These are phyloP conservation scores for Cliona cf. orientalis DNA, from an alignment of 37 sponge, comb jelly and placozoan species.

Conservation along the genomic window DNA sequence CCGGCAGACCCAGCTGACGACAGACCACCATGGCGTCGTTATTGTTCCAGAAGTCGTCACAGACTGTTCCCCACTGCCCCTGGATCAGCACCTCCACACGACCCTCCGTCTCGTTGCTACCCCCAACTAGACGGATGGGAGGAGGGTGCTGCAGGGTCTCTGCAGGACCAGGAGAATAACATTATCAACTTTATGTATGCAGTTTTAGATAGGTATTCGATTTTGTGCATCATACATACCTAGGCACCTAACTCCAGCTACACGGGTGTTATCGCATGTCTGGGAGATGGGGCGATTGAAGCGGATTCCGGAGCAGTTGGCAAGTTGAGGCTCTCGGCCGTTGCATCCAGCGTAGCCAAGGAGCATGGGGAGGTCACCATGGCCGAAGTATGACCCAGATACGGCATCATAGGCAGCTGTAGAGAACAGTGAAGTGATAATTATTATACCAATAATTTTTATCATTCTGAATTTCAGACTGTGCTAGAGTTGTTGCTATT, in stretches of 20 bases:
- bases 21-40: conserved; percentile 9
- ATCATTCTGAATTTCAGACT: too few relatives aligned
- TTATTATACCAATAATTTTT: too few relatives aligned
- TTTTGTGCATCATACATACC: conserved; percentile 3
- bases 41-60: conserved; percentile 29
- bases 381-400: conserved; percentile 17
- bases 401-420: conserved; percentile 27
- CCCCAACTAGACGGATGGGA: conserved; percentile 20
- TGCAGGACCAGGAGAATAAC: background rate
- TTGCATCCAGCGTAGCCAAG: conserved; percentile 5
- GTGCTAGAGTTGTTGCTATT: too few relatives aligned
- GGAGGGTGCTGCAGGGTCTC: background rate
- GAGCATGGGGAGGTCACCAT: background rate
- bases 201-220: too few relatives aligned
- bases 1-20: conserved; percentile 4
- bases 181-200: background rate
- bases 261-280: too few relatives aligned
- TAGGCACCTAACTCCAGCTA: conserved; percentile 7
- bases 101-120: background rate
- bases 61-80: conserved; percentile 33
- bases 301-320: conserved; percentile 15
- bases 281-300: too few relatives aligned
- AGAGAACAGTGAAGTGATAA: too few relatives aligned
- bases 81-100: conserved; percentile 23
- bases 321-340: conserved; percentile 14